Evolutionary conservation across 2,888 invertebrate species (phyloP), one percentile per base, ranked within the genome.

Genomic region (Ochlodes sylvanus): DNA sequence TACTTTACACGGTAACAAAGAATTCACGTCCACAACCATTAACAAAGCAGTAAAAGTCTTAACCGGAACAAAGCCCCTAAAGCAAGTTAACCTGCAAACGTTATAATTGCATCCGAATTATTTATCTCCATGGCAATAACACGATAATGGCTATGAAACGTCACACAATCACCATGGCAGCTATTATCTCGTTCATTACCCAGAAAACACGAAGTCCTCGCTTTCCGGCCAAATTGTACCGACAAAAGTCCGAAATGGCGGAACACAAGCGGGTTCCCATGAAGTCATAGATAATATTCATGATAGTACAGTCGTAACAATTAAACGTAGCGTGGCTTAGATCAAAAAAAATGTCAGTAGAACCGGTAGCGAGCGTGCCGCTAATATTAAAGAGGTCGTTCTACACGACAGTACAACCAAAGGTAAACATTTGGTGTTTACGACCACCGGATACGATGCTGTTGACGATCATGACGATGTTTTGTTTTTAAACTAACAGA

Each of bases 281-380:
- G 90, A 91, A 91, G 82, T 77, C 84, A 86, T 85, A 88, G 90
- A 91, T 90, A 81, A 84, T 81, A 84, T 81, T 78, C 79, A 77
- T 77, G 90, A 91, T 92, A 89, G 83, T 79, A 69, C 75, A 80
- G 80, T 77, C 77, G 81, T 88, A 88, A 92, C 90, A 92, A 92
- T 92, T 92, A 92, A 91, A 88, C 86, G 86, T 85, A 83, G 77
- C 74, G 73, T 79, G 78, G 76, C 77, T 79, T 80, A 79, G 75
- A 79, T 81, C 84, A 87, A 86, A 88, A 85, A 75, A 79, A 75
- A 75, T 72, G 72, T 78, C 77, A 72, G 76, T 72, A 80, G 80
- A 87, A 89, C 90, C 90, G 88, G 92, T 92, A 92, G 92, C 92
- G 84, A 81, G 86, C 90, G 88, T 89, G 90, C 86, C 79, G 82